Evolutionary conservation across 2,888 invertebrate species (phyloP).

Genomic region (Ashinkailepas kermadecensis): DNA sequence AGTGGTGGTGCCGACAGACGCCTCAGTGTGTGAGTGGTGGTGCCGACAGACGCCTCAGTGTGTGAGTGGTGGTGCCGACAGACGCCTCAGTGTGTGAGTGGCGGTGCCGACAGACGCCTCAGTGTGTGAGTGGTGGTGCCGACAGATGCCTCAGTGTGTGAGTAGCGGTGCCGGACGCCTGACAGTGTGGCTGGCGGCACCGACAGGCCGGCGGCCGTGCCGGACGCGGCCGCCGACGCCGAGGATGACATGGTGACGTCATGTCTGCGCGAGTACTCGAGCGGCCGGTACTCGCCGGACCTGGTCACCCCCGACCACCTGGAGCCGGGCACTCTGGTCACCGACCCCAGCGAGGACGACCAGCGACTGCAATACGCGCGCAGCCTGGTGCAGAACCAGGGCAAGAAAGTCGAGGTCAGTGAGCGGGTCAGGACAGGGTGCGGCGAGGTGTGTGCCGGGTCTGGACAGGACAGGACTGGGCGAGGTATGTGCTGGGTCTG

Average conservation of each 20-base stretch:
- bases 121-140: no score
- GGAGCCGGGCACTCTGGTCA: slow-evolving; percentile 66
- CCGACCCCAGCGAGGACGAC: slow-evolving; percentile 65
- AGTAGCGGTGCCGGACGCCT: no score
- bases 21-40: no score
- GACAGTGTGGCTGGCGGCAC: neutral
- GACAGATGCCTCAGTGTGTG: no score
- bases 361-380: slow-evolving; percentile 57
- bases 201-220: neutral
- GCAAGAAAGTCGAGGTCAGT: slow-evolving; percentile 1
- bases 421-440: neutral
- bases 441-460: neutral
- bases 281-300: slow-evolving; percentile 78
- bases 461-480: no score
- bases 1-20: no score
- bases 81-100: no score
- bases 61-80: no score
- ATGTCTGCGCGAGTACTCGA: slow-evolving; percentile 60
- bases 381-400: slow-evolving; percentile 2
- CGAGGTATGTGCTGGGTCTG: no score
- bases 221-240: slow-evolving; percentile 20
- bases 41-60: no score
- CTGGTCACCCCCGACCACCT: slow-evolving; percentile 56
- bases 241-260: slow-evolving; percentile 34
- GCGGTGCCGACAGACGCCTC: no score